Conservation (phyloP, 1,140 invertebrate species). For the Myzus persicae region DNA sequence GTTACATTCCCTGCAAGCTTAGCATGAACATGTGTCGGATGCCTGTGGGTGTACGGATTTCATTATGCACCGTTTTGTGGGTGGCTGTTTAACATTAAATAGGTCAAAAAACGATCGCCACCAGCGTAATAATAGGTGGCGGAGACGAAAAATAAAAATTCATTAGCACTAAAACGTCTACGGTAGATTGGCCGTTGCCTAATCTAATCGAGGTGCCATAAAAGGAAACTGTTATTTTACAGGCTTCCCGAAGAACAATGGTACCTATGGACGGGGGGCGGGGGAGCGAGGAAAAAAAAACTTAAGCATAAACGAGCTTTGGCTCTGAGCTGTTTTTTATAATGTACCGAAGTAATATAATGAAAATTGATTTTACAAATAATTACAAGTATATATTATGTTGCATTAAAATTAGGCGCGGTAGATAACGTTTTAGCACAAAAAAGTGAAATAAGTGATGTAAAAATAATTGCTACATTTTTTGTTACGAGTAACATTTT, state of each 20-base stretch:
- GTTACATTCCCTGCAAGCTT: background rate
- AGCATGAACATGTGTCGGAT: too few relatives aligned
- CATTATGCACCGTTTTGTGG: background rate
- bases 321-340: background rate
- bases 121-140: background rate
- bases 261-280: background rate
- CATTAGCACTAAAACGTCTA: conserved; percentile 50
- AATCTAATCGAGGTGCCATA: conserved; percentile 21
- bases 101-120: conserved; percentile 24
- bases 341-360: conserved; percentile 1
- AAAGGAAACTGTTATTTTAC: conserved; percentile 48
- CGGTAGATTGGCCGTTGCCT: conserved; percentile 27
- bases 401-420: background rate
- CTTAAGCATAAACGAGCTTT: background rate
- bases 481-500: background rate
- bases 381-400: background rate
- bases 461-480: background rate
- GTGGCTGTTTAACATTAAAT: conserved; percentile 10
- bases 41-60: background rate
- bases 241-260: background rate
- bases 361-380: conserved; percentile 33
- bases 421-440: background rate
- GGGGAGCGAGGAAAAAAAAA: background rate
- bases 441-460: conserved; percentile 24
- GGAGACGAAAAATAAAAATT: conserved; percentile 36